Percentiles rank a stretch among this genome's conserved stretches.
phyloP scores from a whole-genome alignment of 64 coral and sea anemone genomes.

The Catalaphyllia jardinei region DNA sequence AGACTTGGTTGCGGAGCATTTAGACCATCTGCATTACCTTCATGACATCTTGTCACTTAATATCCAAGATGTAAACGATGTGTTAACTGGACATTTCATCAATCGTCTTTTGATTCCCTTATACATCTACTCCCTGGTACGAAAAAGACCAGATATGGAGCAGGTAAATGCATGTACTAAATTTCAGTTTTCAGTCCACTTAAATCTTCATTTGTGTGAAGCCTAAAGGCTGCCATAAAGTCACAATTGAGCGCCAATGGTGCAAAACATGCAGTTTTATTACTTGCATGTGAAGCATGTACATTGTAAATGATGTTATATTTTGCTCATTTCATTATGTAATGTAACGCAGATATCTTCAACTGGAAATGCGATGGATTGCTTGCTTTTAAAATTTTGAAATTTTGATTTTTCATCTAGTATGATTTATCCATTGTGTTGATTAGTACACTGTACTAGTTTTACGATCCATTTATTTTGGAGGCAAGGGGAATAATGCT shows the following conservation, averaged over 20 bases:
- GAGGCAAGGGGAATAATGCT: no score
- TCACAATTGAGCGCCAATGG: no score
- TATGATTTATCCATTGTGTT: no score
- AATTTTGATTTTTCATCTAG: no score
- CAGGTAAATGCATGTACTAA: slow-evolving; percentile 5
- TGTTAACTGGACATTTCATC: slow-evolving; percentile 90
- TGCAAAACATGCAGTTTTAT: no score
- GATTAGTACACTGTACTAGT: no score
- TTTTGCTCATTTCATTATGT: background rate
- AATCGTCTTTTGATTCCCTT: slow-evolving; percentile 89
- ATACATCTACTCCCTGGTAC: slow-evolving; percentile 95
- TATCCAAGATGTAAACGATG: slow-evolving; percentile 84
- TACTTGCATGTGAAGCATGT: background rate
- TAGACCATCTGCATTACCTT: slow-evolving; percentile 95
- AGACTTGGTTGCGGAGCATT: slow-evolving; percentile 90
- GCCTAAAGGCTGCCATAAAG: no score
- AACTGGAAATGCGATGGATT: background rate
- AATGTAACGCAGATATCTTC: background rate
- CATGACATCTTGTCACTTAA: slow-evolving; percentile 89
- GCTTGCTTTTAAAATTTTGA: no score
- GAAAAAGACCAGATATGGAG: slow-evolving; percentile 32
- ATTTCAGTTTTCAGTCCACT: background rate
- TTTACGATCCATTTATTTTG: no score
- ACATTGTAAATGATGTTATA: background rate
- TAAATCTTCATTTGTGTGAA: no score